phyloP scores from a whole-genome alignment of 2,113 vertebrate species.

The Heteronetta atricapilla region DNA sequence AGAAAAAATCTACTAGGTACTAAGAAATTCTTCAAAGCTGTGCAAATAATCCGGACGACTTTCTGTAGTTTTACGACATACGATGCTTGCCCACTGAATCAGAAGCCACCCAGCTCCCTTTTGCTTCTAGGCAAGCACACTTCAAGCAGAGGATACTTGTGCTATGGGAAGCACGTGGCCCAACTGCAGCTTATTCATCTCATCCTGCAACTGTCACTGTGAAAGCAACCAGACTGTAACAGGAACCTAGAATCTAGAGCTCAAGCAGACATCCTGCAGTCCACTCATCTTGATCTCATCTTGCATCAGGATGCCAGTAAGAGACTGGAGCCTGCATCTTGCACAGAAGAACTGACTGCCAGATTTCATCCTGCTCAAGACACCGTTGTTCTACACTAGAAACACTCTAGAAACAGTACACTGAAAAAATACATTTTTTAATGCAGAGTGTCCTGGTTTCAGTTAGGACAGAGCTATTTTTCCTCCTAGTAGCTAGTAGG shows the following conservation, averaged over 20 bases:
- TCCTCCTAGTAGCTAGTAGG: too few relatives aligned
- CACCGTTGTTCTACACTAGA: fast-evolving
- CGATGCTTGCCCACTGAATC: fast-evolving
- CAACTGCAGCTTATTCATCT: background rate
- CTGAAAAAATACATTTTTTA: background rate
- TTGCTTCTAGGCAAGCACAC: background rate
- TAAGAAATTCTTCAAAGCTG: background rate
- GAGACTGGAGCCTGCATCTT: background rate
- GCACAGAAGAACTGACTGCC: background rate
- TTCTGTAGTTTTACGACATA: background rate
- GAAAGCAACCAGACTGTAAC: background rate
- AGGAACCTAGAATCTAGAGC: background rate
- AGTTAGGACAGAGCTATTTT: too few relatives aligned
- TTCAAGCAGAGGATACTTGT: background rate
- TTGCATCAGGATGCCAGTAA: background rate
- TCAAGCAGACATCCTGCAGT: background rate
- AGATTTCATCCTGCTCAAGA: background rate
- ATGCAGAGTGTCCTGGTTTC: too few relatives aligned
- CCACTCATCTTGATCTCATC: background rate
- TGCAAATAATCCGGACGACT: background rate
- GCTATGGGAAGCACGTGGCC: fast-evolving
- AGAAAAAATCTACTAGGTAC: background rate
- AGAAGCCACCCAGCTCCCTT: background rate
- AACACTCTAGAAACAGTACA: background rate
- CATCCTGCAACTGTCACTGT: fast-evolving